Percentiles rank a stretch among this genome's conserved stretches.
phyloP scores from a whole-genome alignment of 1,140 invertebrate species.

The Meteorus sp. region DNA sequence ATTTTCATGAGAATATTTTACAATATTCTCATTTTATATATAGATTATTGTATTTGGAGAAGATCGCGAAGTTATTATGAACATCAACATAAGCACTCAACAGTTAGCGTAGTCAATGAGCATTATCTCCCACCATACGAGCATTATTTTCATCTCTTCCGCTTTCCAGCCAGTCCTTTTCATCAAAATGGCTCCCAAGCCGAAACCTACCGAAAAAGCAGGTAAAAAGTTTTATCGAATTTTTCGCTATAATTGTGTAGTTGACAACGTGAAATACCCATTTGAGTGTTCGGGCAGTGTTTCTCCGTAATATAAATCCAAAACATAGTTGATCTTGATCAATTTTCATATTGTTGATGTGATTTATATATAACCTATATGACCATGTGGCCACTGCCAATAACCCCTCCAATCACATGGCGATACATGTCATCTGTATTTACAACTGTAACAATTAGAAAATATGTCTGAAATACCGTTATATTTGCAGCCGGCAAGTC shows the following conservation, averaged over 20 bases:
- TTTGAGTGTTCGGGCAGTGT: not conserved
- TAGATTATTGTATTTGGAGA: no score
- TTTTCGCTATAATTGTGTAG: not conserved
- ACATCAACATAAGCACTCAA: no score
- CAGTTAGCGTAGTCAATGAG: no score
- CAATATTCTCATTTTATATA: no score
- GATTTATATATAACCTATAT: not conserved
- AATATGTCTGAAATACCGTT: no score
- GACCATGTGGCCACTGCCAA: not conserved
- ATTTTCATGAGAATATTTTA: no score
- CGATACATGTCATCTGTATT: no score
- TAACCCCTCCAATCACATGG: not conserved
- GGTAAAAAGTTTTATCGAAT: constrained; percentile 50
- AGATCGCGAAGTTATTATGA: no score
- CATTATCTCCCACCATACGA: no score
- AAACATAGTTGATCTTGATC: not conserved
- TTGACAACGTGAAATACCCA: not conserved
- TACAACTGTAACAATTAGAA: not conserved
- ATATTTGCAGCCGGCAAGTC: constrained; percentile 57
- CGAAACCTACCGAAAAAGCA: constrained; percentile 66
- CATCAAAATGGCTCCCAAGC: constrained; percentile 69
- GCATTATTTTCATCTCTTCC: constrained; percentile 4
- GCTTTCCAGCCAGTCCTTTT: constrained; percentile 44
- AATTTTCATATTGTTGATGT: not conserved
- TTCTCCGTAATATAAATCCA: not conserved